phyloP scores from a whole-genome alignment of 2,113 vertebrate genomes.

The Blennius ocellaris region DNA sequence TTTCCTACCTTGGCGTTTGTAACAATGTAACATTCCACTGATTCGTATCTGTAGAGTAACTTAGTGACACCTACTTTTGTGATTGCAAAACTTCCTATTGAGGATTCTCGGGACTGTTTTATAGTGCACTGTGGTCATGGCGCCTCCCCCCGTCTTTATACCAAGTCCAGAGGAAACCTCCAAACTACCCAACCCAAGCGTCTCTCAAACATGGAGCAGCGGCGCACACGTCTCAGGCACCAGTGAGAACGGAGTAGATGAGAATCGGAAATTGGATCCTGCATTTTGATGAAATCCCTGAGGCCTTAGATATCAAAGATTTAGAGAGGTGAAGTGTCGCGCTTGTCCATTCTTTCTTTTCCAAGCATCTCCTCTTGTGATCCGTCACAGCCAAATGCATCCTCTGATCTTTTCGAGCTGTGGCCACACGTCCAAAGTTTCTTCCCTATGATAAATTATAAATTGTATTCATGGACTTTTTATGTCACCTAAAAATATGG shows the following conservation, averaged over 20 bases:
- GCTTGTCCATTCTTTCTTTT: conserved; percentile 58
- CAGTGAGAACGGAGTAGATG: conserved; percentile 50
- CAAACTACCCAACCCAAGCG: conserved; percentile 24
- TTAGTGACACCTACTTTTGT: conserved; percentile 82
- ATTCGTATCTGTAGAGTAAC: conserved; percentile 82
- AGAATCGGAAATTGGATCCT: conserved; percentile 49
- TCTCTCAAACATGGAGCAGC: conserved; percentile 28
- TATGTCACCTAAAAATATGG: conserved; percentile 48
- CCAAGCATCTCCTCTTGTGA: conserved; percentile 55
- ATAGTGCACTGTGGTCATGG: conserved; percentile 62
- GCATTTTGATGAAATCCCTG: conserved; percentile 73
- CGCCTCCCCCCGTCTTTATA: conserved; percentile 65
- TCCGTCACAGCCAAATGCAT: conserved; percentile 45
- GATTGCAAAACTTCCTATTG: conserved; percentile 82
- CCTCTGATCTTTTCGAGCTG: conserved; percentile 57
- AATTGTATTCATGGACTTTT: conserved; percentile 36
- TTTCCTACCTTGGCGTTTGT: conserved; percentile 85
- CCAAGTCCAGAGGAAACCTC: conserved; percentile 30
- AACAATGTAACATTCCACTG: conserved; percentile 87
- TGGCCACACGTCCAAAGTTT: conserved; percentile 53
- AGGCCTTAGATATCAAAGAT: conserved; percentile 79
- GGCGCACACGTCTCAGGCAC: conserved; percentile 45
- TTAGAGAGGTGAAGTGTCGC: conserved; percentile 54
- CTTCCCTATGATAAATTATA: conserved; percentile 48
- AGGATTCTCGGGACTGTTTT: conserved; percentile 64